A percentile compares a stretch with the other conserved stretches of the same genome.
Conservation (phyloP, 2,888 invertebrate species). For the Eugnorisma glareosa region DNA sequence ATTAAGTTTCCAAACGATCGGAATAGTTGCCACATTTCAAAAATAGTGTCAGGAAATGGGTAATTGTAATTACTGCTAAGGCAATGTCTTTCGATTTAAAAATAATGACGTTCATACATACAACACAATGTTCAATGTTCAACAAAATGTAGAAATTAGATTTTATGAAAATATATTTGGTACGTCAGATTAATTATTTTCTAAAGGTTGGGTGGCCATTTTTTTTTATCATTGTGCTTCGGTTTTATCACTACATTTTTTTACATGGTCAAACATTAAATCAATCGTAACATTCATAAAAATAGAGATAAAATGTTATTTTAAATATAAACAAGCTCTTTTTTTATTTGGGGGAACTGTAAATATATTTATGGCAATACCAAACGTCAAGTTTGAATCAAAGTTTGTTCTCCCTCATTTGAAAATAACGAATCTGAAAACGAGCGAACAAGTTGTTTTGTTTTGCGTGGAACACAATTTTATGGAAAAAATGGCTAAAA, state of each 20-base stretch:
- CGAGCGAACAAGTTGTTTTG: slow-evolving; percentile 56
- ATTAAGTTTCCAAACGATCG: slow-evolving; percentile 32
- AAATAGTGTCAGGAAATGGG: slow-evolving; percentile 8
- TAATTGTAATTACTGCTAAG: background rate
- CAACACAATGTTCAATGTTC: background rate
- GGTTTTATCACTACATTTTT: background rate
- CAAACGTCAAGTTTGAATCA: slow-evolving; percentile 55
- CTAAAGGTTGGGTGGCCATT: background rate
- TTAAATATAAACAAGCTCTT: background rate
- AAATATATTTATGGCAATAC: slow-evolving; percentile 52
- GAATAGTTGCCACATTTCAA: slow-evolving; percentile 36
- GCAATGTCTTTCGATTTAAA: background rate
- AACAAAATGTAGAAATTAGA: too few relatives aligned
- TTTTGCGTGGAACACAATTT: slow-evolving; percentile 37
- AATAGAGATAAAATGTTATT: background rate
- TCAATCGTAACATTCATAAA: background rate
- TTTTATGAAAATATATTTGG: background rate
- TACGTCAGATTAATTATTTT: background rate
- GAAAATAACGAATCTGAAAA: slow-evolving; percentile 69
- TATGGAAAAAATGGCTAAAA: slow-evolving; percentile 78
- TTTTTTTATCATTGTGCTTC: background rate
- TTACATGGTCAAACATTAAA: background rate
- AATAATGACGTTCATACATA: background rate
- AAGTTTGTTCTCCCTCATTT: slow-evolving; percentile 57
- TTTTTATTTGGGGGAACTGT: background rate